These are phyloP conservation scores for Leptinotarsa lineolata DNA, from an alignment of 1,140 invertebrate genomes.

Conservation along the genomic window DNA sequence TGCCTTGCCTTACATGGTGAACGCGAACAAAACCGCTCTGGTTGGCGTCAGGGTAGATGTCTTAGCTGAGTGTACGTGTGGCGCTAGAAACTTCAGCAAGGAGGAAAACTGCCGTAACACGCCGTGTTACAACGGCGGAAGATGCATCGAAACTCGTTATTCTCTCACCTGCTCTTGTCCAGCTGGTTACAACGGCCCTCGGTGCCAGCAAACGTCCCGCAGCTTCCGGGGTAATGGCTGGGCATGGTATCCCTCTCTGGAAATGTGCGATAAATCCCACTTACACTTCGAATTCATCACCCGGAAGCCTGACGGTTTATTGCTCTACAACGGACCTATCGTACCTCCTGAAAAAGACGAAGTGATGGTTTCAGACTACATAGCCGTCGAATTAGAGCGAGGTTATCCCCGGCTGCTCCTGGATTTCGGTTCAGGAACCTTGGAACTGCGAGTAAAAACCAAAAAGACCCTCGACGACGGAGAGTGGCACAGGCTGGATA, in stretches of 20 bases:
- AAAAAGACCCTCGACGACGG: constrained; percentile 87
- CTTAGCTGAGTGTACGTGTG: constrained; percentile 88
- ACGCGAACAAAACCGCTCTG: constrained; percentile 93
- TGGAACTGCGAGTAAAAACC: constrained; percentile 87
- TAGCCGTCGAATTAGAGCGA: constrained; percentile 88
- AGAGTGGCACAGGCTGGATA: constrained; percentile 93
- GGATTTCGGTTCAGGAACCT: constrained; percentile 93
- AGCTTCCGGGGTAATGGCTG: constrained; percentile 91
- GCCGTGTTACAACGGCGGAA: constrained; percentile 93
- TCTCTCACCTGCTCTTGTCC: constrained; percentile 89
- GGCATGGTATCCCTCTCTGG: constrained; percentile 94
- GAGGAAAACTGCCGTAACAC: constrained; percentile 86
- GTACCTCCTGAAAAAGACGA: constrained; percentile 88
- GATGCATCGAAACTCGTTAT: constrained; percentile 86
- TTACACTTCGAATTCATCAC: constrained; percentile 95
- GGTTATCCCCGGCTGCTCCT: constrained; percentile 89
- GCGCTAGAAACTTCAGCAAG: constrained; percentile 87
- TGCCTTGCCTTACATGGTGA: constrained; percentile 90
- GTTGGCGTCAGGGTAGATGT: constrained; percentile 91
- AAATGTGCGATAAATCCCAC: constrained; percentile 95
- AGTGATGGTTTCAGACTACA: constrained; percentile 88
- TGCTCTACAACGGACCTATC: constrained; percentile 96
- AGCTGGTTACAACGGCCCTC: constrained; percentile 87
- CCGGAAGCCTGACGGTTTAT: constrained; percentile 83
- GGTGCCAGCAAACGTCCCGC: constrained; percentile 93